These are phyloP conservation scores for Meliscaeva auricollis DNA, from an alignment of 2,888 invertebrate species.

Conservation along the genomic window DNA sequence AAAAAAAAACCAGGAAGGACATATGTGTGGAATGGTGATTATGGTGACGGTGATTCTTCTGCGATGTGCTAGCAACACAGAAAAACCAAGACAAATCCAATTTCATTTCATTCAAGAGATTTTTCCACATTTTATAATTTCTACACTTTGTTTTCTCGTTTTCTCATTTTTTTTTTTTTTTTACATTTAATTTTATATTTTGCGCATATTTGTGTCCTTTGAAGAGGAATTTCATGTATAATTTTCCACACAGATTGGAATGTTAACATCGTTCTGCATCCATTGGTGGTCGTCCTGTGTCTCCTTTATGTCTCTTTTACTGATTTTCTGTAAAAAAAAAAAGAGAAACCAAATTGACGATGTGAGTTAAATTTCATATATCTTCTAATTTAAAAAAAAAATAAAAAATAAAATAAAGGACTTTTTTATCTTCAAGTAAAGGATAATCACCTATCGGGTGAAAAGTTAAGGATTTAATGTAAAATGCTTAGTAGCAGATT, in stretches of 20 bases:
- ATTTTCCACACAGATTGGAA: slow-evolving; percentile 26
- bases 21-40: background rate
- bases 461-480: background rate
- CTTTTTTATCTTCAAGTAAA: background rate
- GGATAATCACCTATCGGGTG: background rate
- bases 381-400: too few species aligned
- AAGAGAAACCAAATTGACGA: background rate
- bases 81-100: slow-evolving; percentile 29
- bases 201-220: slow-evolving; percentile 27
- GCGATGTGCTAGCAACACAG: background rate
- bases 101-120: slow-evolving; percentile 36
- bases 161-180: background rate
- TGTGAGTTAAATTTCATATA: background rate
- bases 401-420: background rate
- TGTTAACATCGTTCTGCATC: background rate
- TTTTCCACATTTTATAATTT: slow-evolving; percentile 36
- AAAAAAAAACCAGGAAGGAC: slow-evolving; percentile 1
- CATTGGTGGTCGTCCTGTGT: background rate
- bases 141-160: slow-evolving; percentile 9
- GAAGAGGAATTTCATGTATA: slow-evolving; percentile 31
- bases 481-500: slow-evolving; percentile 3
- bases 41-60: background rate
- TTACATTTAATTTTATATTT: background rate
- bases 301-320: too few species aligned
- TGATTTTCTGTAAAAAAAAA: slow-evolving; percentile 29